Conservation (phyloP, 2,797 vertebrate genomes). For the Tangara arthus region DNA sequence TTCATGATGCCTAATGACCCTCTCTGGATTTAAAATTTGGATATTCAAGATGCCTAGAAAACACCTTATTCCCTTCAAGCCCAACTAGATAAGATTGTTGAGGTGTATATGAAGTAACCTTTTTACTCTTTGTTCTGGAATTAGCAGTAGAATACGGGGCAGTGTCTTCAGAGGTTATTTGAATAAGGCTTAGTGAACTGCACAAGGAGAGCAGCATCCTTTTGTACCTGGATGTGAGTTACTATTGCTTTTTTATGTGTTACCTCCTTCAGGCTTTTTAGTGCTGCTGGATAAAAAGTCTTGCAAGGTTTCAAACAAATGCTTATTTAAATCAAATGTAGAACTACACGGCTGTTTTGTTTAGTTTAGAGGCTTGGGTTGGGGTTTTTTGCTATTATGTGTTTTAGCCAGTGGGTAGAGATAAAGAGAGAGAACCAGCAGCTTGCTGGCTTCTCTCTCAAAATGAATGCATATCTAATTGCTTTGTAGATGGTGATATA, state of each 20-base stretch:
- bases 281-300: not conserved
- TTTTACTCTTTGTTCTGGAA: not conserved
- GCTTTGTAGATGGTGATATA: not conserved
- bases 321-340: not conserved
- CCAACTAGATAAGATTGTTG: not conserved
- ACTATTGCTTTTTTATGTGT: not conserved
- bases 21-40: not conserved
- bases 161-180: not conserved
- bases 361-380: not conserved
- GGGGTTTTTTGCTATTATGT: not conserved
- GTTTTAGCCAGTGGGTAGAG: not conserved
- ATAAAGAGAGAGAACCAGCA: not conserved
- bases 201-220: not conserved
- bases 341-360: fast-evolving
- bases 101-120: not conserved
- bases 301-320: not conserved
- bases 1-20: not conserved
- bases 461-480: not conserved
- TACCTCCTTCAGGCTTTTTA: not conserved
- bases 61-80: not conserved
- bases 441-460: not conserved
- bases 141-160: not conserved
- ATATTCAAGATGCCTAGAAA: not conserved
- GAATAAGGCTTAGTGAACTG: not conserved
- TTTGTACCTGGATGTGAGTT: not conserved